Evolutionary conservation across 2,888 invertebrate species (phyloP).

Genomic region (Matsumyia berberina): DNA sequence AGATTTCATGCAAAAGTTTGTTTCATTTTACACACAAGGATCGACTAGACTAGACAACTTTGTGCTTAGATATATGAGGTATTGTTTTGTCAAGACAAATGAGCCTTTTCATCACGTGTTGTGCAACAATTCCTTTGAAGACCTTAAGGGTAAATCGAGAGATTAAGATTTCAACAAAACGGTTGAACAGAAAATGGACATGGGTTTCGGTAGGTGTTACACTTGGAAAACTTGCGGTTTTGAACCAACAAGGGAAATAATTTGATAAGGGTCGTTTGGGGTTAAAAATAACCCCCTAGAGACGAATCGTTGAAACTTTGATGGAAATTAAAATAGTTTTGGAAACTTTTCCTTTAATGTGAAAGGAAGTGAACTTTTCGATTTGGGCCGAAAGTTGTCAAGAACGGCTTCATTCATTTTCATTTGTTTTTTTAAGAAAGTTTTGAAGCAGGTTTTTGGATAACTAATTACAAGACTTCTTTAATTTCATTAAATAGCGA

Average conservation of each 20-base stretch:
- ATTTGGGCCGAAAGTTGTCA: too few species aligned
- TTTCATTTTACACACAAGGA: not conserved
- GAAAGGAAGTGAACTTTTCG: too few species aligned
- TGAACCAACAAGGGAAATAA: not conserved
- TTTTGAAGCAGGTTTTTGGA: too few species aligned
- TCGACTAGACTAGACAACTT: not conserved
- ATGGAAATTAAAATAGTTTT: not conserved
- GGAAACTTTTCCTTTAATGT: too few species aligned
- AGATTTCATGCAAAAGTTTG: not conserved
- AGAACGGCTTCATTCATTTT: too few species aligned
- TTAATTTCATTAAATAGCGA: too few species aligned
- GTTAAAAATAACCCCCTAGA: not conserved
- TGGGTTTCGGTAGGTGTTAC: not conserved
- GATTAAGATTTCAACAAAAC: slow-evolving; percentile 6
- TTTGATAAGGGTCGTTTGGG: not conserved
- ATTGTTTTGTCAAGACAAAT: slow-evolving; percentile 5
- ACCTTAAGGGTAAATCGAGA: slow-evolving; percentile 6
- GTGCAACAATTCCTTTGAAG: not conserved
- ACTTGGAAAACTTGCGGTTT: not conserved
- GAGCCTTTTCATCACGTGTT: slow-evolving; percentile 4
- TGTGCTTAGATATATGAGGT: not conserved
- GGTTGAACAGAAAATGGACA: not conserved
- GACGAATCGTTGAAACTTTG: not conserved
- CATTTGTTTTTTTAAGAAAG: too few species aligned
- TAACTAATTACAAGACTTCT: too few species aligned